Base-by-base conservation (phyloP, 2,888 invertebrate genomes). In the Agriopis aurantiaria region DNA sequence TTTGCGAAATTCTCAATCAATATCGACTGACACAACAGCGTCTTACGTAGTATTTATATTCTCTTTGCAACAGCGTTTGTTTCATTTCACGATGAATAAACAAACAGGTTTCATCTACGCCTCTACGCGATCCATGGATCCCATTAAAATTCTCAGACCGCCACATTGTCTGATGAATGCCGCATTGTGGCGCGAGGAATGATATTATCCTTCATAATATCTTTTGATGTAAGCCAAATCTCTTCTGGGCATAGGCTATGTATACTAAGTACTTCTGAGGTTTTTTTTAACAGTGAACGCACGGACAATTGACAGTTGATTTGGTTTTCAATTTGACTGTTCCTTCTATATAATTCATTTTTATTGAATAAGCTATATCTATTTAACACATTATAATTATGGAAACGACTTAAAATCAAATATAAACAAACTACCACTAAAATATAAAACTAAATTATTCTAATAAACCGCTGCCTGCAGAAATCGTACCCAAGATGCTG, bases 111-210 rank as follows among this genome's bases (percentile, higher is more conserved):
- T 41, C 55, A 46, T 53, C 17, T 23, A n/a, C 43, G 46, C 7
- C 12, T 48, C 6, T 48, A 11, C 48, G 48, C 51, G 40, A 58
- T 48, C 60, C 33, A n/a, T 55, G 56, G 68, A 79, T 69, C 75
- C 79, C 77, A 87, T 86, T 86, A 85, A 85, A 80, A 85, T 86
- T 82, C 84, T 76, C 79, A 77, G 78, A 78, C 81, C 81, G 82
- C 59, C 66, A 75, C 78, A 69, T 81, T 76, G 55, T 49, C 17
- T 55, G 43, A 57, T 88, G 84, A 88, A 88, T 86, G 82, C 83
- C 73, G 82, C 84, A 88, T 88, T 90, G 87, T 88, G 83, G 84
- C 79, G 76, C 72, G 78, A 80, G 83, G 85, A 87, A 87, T 83
- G 83, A 76, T 23, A 78, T 84, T 87, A 88, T 86, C 85, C 75